Base-by-base conservation (phyloP, 2,797 vertebrate genomes). In the Decapterus maruadsi region DNA sequence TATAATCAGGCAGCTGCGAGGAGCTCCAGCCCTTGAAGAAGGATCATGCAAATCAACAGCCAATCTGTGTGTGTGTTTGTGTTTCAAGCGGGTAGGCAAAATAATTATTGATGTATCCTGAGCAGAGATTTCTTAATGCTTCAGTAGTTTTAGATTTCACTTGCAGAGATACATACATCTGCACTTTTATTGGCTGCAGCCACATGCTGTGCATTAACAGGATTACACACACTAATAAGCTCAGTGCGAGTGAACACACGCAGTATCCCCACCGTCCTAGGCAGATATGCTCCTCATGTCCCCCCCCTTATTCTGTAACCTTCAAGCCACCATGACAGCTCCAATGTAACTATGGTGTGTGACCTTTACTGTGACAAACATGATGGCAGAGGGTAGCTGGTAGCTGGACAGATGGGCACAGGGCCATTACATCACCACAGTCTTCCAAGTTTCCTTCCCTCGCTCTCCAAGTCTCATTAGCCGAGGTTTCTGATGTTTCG, bases 331-430 rank as follows among this genome's bases (percentile, higher is more conserved):
- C 12, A 36, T 6, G 36, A 67, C 66, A 76, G 80, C 82, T 61
- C 54, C 76, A 75, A 73, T 84, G 74, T 69, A 70, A 66, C 86
- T 68, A 66, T 68, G 78, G 53, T 61, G 67, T 58, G 70, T 92
- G 91, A 93, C 91, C 90, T 93, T 93, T 90, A 80, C 74, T 73
- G 82, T 90, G 90, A 88, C 78, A 84, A 82, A 91, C 82, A 81
- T 68, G 64, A 77, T 71, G 80, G 72, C 79, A 76, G 75, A 75
- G 83, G 80, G 74, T 50, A 79, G 82, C 63, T 82, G 75, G 81
- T 73, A 69, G 82, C 72, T 72, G 82, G 77, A 87, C 86, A 87
- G 81, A 90, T 82, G 83, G 84, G 68, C 78, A 69, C 51, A 75
- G 69, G 50, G 38, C 51, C 72, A 77, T 83, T 80, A 85, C 86